Base-by-base conservation (phyloP, 2,888 invertebrate genomes). In the Callinectes sapidus region DNA sequence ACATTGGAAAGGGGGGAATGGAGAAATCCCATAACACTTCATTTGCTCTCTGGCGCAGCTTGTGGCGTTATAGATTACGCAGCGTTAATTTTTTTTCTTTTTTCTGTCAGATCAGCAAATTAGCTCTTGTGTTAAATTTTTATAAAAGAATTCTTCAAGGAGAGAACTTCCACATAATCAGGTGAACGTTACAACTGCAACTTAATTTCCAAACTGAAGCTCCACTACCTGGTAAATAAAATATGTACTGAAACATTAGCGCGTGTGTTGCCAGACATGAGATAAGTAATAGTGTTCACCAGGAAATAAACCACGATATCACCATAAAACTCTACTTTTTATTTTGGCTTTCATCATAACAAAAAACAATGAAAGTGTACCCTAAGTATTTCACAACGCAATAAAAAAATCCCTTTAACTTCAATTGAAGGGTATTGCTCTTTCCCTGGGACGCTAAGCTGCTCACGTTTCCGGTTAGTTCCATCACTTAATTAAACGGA, bases 401-500 rank as follows among this genome's bases (percentile, higher is more conserved):
- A 61, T 18, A 23, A 61, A 71, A 71, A 28, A n/a, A n/a, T n/a
- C 66, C n/a, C n/a, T 8, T 71, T 71, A n/a, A n/a, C 0, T 71
- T 71, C 10, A 28, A n/a, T 28, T 13, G 28, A 28, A 71, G 5
- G 71, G 28, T 71, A 71, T 71, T 71, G 23, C 28, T 28, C n/a
- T 71, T 28, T 28, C 28, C 1, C n/a, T n/a, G 3, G n/a, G 18
- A 61, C 28, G 28, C 71, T n/a, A 71, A 71, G 71, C 28, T 28
- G n/a, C 71, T 28, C 28, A n/a, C 28, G 28, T 71, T 23, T 71
- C 71, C 10, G n/a, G 71, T 28, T 71, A 71, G 28, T 71, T 71
- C 71, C 71, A 71, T 71, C 71, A 71, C 28, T 28, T 71, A 71
- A 71, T 71, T 71, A 71, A 28, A 71, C 71, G 28, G n/a, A 71